phyloP scores from a whole-genome alignment of 2,888 invertebrate genomes.

The Chouioia cunea region DNA sequence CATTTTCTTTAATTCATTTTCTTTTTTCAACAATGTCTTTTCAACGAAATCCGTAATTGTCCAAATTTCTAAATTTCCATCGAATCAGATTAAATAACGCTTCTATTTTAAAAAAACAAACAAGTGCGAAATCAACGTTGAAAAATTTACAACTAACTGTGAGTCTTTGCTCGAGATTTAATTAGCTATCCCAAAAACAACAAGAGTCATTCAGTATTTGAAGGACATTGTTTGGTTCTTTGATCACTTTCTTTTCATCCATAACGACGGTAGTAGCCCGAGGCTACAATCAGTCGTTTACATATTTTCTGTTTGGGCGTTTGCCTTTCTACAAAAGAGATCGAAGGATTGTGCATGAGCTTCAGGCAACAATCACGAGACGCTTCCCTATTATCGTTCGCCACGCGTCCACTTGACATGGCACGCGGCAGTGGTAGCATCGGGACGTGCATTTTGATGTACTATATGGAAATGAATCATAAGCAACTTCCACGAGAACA shows the following conservation, averaged over 20 bases:
- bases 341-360: constrained; percentile 8
- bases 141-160: too few species aligned
- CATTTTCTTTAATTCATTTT: too few species aligned
- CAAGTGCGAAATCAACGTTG: too few species aligned
- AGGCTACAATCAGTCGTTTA: constrained; percentile 36
- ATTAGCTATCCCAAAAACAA: too few species aligned
- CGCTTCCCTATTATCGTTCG: constrained; percentile 33
- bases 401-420: constrained; percentile 55
- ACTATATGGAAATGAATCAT: constrained; percentile 33
- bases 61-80: too few species aligned
- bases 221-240: constrained; percentile 8
- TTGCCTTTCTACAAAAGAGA: constrained; percentile 9
- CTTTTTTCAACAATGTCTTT: too few species aligned
- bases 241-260: background rate
- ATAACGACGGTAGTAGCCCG: constrained; percentile 7
- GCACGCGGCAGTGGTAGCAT: constrained; percentile 48
- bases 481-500: background rate
- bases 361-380: constrained; percentile 18
- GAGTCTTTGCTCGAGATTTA: too few species aligned
- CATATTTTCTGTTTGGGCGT: constrained; percentile 18
- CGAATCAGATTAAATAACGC: too few species aligned
- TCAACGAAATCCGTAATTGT: too few species aligned
- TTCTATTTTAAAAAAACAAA: too few species aligned
- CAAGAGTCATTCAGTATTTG: background rate
- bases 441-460: constrained; percentile 34